phyloP scores from a whole-genome alignment of 1,140 invertebrate genomes.

The Drosophila hydei region DNA sequence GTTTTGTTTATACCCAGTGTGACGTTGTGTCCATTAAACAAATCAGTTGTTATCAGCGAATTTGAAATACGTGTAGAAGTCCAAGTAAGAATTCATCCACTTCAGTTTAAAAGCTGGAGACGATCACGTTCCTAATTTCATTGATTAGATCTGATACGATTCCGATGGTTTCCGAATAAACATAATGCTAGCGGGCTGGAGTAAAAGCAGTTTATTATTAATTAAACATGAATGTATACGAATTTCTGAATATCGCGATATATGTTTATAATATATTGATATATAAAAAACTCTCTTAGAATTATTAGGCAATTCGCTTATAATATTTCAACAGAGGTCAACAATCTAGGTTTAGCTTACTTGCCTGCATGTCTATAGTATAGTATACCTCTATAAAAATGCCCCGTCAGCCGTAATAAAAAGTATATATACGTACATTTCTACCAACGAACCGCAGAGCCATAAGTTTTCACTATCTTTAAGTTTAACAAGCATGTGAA shows the following conservation, averaged over 20 bases:
- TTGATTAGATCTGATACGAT: constrained; percentile 42
- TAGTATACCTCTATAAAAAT: background rate
- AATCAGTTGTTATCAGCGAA: constrained; percentile 24
- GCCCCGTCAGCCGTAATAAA: background rate
- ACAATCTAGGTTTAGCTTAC: constrained; percentile 8
- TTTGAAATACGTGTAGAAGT: constrained; percentile 54
- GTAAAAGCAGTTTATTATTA: too few relatives aligned
- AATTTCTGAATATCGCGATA: too few relatives aligned
- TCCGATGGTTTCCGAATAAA: background rate
- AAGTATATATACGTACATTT: background rate
- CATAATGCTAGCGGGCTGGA: too few relatives aligned
- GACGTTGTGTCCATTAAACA: constrained; percentile 25
- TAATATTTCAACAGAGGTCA: constrained; percentile 15
- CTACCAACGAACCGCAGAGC: constrained; percentile 5
- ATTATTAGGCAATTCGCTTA: background rate
- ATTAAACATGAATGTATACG: too few relatives aligned
- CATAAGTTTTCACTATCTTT: constrained; percentile 21
- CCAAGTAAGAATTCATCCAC: constrained; percentile 24
- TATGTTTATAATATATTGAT: too few relatives aligned
- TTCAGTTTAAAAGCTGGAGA: constrained; percentile 19
- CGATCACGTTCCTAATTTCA: constrained; percentile 45
- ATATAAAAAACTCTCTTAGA: too few relatives aligned
- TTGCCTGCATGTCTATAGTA: background rate
- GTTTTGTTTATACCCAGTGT: constrained; percentile 13
- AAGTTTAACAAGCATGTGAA: constrained; percentile 1